A percentile compares a stretch with the other conserved stretches of the same genome.
These are phyloP conservation scores for Xenentodon cancila DNA, from an alignment of 2,797 vertebrate genomes.

Conservation along the genomic window DNA sequence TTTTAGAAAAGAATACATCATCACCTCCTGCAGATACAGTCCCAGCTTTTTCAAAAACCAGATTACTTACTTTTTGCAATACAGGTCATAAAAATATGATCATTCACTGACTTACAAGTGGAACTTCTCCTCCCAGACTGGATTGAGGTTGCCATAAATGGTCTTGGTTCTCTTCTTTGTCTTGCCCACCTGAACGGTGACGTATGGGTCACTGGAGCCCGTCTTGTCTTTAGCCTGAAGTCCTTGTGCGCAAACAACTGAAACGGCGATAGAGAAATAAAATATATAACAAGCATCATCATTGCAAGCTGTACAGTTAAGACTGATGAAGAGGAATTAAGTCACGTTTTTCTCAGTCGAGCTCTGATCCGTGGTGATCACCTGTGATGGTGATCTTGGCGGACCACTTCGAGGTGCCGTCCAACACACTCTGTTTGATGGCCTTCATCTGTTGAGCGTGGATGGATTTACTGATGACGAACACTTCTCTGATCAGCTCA, in stretches of 20 bases:
- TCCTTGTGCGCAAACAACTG: slow-evolving; percentile 96
- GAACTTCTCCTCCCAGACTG: slow-evolving; percentile 98
- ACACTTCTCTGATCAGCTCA: slow-evolving; percentile 95
- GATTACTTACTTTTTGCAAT: too few species aligned
- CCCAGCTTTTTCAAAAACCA: too few species aligned
- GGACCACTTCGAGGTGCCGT: slow-evolving; percentile 98
- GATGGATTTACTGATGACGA: slow-evolving; percentile 87
- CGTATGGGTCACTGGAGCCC: slow-evolving; percentile 97
- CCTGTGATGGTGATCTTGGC: slow-evolving; percentile 98
- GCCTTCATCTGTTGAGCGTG: slow-evolving; percentile 98
- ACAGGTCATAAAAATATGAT: background rate
- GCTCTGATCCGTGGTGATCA: slow-evolving; percentile 54
- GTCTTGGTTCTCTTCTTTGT: slow-evolving; percentile 99
- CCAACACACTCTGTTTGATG: slow-evolving; percentile 96
- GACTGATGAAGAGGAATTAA: background rate
- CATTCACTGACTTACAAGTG: slow-evolving; percentile 90
- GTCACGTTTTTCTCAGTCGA: background rate
- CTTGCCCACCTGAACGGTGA: slow-evolving; percentile 98
- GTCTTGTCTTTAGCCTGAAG: slow-evolving; percentile 99
- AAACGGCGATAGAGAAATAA: slow-evolving; percentile 45
- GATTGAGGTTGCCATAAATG: slow-evolving; percentile 98
- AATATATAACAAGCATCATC: background rate
- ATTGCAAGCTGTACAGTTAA: background rate
- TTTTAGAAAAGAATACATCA: too few species aligned
- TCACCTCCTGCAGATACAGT: too few species aligned